A percentile compares a stretch with the other conserved stretches of the same genome.
Evolutionary conservation across 2,113 vertebrate genomes (phyloP).

Genomic region (Pseudopipra pipra): DNA sequence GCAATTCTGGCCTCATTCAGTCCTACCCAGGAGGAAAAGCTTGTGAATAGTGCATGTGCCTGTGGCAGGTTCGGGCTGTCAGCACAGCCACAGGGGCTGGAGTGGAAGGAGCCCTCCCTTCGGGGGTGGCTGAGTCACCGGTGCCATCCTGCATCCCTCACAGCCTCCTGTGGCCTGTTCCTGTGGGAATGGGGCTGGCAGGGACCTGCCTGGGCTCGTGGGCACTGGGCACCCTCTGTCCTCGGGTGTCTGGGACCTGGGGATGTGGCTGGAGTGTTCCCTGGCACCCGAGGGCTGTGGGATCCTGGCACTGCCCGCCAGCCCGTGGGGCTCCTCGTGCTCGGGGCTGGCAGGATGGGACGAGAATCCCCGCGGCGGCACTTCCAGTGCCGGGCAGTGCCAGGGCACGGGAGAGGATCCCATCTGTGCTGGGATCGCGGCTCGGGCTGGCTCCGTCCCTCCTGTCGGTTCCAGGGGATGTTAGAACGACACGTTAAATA

Average conservation of each 20-base stretch:
- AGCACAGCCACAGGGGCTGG: not conserved
- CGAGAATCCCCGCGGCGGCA: not conserved
- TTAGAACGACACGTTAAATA: not conserved
- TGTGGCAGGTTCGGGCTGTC: not conserved
- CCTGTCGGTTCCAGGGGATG: not conserved
- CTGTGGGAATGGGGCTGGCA: not conserved
- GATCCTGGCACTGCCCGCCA: not conserved
- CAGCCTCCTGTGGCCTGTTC: not conserved
- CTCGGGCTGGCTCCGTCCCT: not conserved
- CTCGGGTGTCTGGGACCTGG: not conserved
- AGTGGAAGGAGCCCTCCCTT: not conserved
- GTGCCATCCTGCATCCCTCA: not conserved
- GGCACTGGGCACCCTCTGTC: not conserved
- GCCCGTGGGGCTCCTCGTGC: fast-evolving
- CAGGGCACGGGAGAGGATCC: not conserved
- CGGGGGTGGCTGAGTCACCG: not conserved
- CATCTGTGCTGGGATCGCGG: not conserved
- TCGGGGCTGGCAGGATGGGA: not conserved
- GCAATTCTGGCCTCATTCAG: not conserved
- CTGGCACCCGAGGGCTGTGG: not conserved
- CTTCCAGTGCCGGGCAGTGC: fast-evolving
- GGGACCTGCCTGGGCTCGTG: not conserved
- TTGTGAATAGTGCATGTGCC: not conserved
- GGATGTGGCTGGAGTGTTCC: not conserved
- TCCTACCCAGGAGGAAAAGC: not conserved